Conservation (phyloP, 35 echinoderm and acorn worm species). For the Lytechinus pictus region DNA sequence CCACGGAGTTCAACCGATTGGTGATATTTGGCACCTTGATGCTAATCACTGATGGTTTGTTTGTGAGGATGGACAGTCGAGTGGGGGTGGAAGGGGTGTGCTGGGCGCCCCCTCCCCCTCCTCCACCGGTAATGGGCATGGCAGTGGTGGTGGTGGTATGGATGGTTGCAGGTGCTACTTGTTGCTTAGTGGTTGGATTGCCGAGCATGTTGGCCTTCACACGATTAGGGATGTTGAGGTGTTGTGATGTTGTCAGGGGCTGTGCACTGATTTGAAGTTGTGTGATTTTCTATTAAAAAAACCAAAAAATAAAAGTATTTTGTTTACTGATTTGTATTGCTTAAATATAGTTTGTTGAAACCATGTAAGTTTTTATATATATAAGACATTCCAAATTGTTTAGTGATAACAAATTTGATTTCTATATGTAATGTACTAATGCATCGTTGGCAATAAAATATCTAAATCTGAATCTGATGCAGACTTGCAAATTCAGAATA, state of each 20-base stretch:
- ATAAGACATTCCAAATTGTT: too few species aligned
- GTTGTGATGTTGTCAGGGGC: slow-evolving; percentile 79
- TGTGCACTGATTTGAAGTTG: slow-evolving; percentile 18
- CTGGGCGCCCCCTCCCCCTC: not conserved
- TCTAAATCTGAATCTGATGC: too few species aligned
- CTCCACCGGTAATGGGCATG: not conserved
- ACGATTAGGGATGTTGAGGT: slow-evolving; percentile 79
- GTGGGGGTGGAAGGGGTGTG: slow-evolving; percentile 74
- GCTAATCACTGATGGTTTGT: slow-evolving; percentile 81
- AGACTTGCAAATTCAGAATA: too few species aligned
- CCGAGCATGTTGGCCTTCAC: slow-evolving; percentile 55
- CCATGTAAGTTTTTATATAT: too few species aligned
- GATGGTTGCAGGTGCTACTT: slow-evolving; percentile 20
- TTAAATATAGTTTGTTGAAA: too few species aligned
- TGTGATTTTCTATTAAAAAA: not conserved
- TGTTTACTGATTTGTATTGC: too few species aligned
- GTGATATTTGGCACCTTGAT: slow-evolving; percentile 88
- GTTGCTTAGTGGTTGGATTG: slow-evolving; percentile 8
- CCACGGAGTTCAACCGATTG: slow-evolving; percentile 52
- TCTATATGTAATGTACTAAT: too few species aligned
- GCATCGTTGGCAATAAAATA: too few species aligned
- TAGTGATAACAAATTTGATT: too few species aligned
- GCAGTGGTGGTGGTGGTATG: slow-evolving; percentile 16
- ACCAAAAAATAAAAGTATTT: not conserved
- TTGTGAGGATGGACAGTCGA: slow-evolving; percentile 92